Conservation (phyloP, 2,888 invertebrate genomes). For the Pyrgus malvae region DNA sequence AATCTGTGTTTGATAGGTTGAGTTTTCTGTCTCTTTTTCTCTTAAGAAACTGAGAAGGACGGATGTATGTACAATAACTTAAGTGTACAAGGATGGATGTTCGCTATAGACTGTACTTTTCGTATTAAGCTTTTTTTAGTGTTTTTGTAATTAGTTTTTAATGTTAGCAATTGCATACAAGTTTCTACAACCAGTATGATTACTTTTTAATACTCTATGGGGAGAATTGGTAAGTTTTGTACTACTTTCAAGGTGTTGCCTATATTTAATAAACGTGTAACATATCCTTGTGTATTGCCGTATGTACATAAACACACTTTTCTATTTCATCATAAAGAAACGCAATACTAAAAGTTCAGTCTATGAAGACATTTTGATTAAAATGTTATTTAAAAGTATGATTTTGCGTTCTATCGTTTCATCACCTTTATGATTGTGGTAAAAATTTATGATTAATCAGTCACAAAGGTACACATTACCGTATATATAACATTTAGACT, state of each 20-base stretch:
- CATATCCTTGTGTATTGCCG: neutral
- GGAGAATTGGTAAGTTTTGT: neutral
- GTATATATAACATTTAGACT: too few species aligned
- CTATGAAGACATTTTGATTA: neutral
- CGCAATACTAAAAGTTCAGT: conserved; percentile 1
- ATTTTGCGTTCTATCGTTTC: neutral
- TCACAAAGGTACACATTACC: too few species aligned
- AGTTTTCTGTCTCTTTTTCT: conserved; percentile 27
- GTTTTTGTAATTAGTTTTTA: conserved; percentile 22
- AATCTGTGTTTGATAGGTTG: conserved; percentile 6
- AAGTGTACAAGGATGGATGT: conserved; percentile 20
- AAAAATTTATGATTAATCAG: too few species aligned
- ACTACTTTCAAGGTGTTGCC: neutral
- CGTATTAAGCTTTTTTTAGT: conserved; percentile 26
- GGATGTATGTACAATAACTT: conserved; percentile 12
- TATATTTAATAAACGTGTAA: neutral
- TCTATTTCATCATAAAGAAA: neutral
- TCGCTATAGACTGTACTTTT: conserved; percentile 24
- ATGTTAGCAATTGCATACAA: neutral
- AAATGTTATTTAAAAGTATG: neutral
- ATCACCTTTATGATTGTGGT: neutral
- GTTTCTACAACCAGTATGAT: neutral
- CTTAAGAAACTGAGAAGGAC: conserved; percentile 13
- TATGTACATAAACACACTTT: neutral
- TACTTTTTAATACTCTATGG: neutral